Conservation (phyloP, 1,140 invertebrate genomes). For the Drosophila tani region DNA sequence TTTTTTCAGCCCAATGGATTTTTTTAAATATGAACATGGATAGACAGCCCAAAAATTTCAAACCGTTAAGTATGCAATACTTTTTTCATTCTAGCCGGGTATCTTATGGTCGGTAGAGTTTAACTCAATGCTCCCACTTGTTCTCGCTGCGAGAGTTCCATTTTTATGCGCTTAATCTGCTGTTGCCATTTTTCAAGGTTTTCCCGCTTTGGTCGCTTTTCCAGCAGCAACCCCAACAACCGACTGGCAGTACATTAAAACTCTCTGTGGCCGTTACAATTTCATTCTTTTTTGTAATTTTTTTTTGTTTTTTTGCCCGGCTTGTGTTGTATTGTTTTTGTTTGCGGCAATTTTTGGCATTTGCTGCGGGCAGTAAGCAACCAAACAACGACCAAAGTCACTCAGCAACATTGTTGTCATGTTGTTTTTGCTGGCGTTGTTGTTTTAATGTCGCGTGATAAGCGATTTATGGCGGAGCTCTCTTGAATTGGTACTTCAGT, state of each 20-base stretch:
- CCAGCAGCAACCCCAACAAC: constrained; percentile 7
- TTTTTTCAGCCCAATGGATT: no score
- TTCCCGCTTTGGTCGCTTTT: constrained; percentile 8
- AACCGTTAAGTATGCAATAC: neutral
- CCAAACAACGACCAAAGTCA: constrained; percentile 59
- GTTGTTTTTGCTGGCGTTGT: constrained; percentile 58
- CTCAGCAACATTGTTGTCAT: constrained; percentile 53
- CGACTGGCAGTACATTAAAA: constrained; percentile 74
- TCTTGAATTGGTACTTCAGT: constrained; percentile 78
- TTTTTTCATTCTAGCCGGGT: neutral
- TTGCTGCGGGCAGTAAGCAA: constrained; percentile 72
- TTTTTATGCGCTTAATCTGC: constrained; percentile 82
- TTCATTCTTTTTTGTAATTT: constrained; percentile 32
- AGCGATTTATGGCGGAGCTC: constrained; percentile 79
- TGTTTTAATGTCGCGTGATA: constrained; percentile 83
- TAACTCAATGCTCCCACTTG: neutral
- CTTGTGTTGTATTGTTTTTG: constrained; percentile 75
- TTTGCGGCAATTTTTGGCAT: constrained; percentile 81
- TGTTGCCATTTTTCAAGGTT: constrained; percentile 74
- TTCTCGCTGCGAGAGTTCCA: constrained; percentile 30
- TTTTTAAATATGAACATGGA: no score
- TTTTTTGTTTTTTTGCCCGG: constrained; percentile 58
- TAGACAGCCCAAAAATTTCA: no score
- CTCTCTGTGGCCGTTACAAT: constrained; percentile 74
- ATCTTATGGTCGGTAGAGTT: neutral